phyloP scores from a whole-genome alignment of 2,888 invertebrate genomes.

The Lasiommata megera region DNA sequence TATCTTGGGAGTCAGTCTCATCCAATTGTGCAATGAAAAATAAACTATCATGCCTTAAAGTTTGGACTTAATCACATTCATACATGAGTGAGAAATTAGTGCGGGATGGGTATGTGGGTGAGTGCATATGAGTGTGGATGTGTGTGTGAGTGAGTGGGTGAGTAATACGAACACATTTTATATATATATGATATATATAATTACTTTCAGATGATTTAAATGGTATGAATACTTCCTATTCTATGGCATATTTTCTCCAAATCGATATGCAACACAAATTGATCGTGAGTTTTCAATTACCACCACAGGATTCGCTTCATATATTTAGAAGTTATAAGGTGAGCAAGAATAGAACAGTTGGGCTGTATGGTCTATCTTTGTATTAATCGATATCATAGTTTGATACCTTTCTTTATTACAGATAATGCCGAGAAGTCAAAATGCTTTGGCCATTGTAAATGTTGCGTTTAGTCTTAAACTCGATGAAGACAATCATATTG shows the following conservation, averaged over 20 bases:
- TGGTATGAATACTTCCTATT: neutral
- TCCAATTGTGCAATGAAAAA: no score
- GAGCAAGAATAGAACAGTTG: neutral
- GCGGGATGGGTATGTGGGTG: no score
- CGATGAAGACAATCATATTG: constrained; percentile 48
- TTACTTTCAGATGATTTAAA: neutral
- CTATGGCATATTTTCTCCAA: constrained; percentile 73
- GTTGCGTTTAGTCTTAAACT: constrained; percentile 85
- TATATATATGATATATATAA: neutral
- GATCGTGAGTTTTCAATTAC: constrained; percentile 83
- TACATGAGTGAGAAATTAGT: no score
- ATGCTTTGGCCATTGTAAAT: constrained; percentile 89
- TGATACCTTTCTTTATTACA: constrained; percentile 45
- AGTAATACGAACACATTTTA: neutral
- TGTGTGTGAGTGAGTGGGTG: no score
- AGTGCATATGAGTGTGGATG: no score
- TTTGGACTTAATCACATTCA: no score
- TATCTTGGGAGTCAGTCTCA: no score
- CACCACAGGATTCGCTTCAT: constrained; percentile 71
- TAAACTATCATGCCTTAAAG: no score
- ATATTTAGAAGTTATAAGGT: constrained; percentile 86
- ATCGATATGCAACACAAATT: constrained; percentile 84
- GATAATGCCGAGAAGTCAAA: constrained; percentile 89
- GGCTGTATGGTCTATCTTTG: no score
- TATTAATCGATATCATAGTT: no score